Evolutionary conservation across 2,888 invertebrate genomes (phyloP).

Genomic region (Drosophila lutescens): DNA sequence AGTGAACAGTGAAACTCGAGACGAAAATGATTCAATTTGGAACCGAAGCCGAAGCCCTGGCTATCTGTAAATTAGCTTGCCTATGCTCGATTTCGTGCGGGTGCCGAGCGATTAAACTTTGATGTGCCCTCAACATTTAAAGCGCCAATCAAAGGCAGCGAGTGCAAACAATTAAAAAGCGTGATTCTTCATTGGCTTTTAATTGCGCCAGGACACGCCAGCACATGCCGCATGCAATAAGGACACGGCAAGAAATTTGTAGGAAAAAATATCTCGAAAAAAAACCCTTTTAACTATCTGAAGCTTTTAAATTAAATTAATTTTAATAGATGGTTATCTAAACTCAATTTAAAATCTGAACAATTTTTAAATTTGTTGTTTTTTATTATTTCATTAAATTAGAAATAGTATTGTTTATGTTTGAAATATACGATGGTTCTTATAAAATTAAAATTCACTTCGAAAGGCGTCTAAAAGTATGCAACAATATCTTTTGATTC

Average conservation of each 20-base stretch:
- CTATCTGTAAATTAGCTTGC: conserved; percentile 36
- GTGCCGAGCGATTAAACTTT: conserved; percentile 59
- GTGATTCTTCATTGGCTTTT: conserved; percentile 60
- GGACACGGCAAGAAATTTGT: not conserved
- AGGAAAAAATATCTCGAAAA: too few relatives aligned
- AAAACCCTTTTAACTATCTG: too few relatives aligned
- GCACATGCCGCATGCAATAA: conserved; percentile 19
- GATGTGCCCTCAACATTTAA: conserved; percentile 62
- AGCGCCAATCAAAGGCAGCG: conserved; percentile 64
- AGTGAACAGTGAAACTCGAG: not conserved
- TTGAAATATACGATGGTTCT: too few relatives aligned
- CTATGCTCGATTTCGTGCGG: conserved; percentile 49
- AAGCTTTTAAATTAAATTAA: too few relatives aligned
- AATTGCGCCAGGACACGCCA: conserved; percentile 72
- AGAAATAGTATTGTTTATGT: too few relatives aligned
- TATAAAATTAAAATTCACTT: too few relatives aligned
- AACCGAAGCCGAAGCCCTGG: not conserved
- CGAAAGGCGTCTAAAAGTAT: too few relatives aligned
- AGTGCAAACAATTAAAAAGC: conserved; percentile 72
- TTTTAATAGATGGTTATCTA: too few relatives aligned
- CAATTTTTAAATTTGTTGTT: too few relatives aligned
- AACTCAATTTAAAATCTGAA: too few relatives aligned
- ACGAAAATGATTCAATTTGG: conserved; percentile 22
- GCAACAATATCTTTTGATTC: too few relatives aligned
- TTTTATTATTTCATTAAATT: too few relatives aligned